These are phyloP conservation scores for Acridotheres tristis DNA, from an alignment of 2,797 vertebrate species.

Conservation along the genomic window DNA sequence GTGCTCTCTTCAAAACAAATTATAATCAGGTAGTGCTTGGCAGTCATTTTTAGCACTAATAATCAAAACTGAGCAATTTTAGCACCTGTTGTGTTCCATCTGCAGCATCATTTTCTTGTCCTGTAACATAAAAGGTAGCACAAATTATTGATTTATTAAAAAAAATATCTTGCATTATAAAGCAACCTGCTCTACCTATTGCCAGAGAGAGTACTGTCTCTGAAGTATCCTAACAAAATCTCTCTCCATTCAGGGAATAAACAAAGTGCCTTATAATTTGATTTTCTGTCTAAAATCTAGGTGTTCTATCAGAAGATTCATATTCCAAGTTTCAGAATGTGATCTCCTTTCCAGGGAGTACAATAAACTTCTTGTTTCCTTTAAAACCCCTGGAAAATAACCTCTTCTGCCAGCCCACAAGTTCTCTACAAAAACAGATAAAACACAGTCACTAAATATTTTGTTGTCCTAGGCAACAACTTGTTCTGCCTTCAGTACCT, in stretches of 20 bases:
- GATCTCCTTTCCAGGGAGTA: background rate
- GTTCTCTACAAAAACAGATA: conserved; percentile 11
- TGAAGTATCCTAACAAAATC: conserved; percentile 29
- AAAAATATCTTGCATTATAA: background rate
- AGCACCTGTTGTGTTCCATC: conserved; percentile 51
- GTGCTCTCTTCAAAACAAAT: conserved; percentile 33
- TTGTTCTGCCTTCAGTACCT: conserved; percentile 31
- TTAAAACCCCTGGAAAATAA: conserved; percentile 9
- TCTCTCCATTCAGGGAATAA: conserved; percentile 5
- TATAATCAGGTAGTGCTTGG: conserved; percentile 46
- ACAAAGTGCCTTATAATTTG: conserved; percentile 13
- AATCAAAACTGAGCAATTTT: conserved; percentile 63
- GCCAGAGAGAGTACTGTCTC: background rate
- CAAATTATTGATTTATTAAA: conserved; percentile 46
- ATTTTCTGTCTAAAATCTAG: conserved; percentile 37
- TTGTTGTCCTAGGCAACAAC: conserved; percentile 59
- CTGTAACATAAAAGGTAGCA: conserved; percentile 42
- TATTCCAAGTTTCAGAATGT: conserved; percentile 30
- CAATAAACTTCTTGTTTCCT: background rate
- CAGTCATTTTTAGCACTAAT: conserved; percentile 60
- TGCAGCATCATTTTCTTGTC: conserved; percentile 62
- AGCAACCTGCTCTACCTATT: background rate
- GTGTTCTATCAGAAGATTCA: background rate
- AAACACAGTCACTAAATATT: conserved; percentile 39
- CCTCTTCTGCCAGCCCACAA: background rate